Conservation (phyloP, 2,797 vertebrate genomes). For the Zenarchopterus dispar region DNA sequence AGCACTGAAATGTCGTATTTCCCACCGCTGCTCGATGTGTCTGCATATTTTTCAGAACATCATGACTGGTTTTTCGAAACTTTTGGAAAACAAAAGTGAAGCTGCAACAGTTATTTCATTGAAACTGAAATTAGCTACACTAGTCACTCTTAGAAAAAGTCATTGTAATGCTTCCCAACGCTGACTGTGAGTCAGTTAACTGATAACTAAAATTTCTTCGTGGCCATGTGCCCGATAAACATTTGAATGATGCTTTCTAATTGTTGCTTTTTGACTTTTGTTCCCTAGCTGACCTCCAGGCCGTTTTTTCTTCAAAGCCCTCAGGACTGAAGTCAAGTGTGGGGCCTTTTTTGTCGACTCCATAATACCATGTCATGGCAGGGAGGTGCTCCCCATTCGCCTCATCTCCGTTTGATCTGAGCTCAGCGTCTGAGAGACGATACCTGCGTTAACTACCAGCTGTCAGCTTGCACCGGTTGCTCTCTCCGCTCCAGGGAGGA, state of each 20-base stretch:
- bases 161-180: too few relatives aligned
- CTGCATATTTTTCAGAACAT: too few relatives aligned
- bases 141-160: too few relatives aligned
- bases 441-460: slow-evolving; percentile 71
- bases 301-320: slow-evolving; percentile 33
- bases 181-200: too few relatives aligned
- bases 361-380: slow-evolving; percentile 39
- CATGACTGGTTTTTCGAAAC: too few relatives aligned
- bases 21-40: too few relatives aligned
- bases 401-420: slow-evolving; percentile 60
- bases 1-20: too few relatives aligned
- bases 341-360: slow-evolving; percentile 29
- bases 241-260: not conserved
- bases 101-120: too few relatives aligned
- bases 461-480: slow-evolving; percentile 55
- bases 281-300: slow-evolving; percentile 21
- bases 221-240: not conserved
- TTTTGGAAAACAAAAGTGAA: too few relatives aligned
- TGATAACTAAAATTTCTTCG: too few relatives aligned
- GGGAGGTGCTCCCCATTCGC: slow-evolving; percentile 51
- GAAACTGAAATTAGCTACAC: too few relatives aligned
- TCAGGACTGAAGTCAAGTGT: slow-evolving; percentile 23
- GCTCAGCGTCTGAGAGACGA: slow-evolving; percentile 56
- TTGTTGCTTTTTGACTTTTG: not conserved
- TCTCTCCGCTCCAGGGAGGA: slow-evolving; percentile 29